Evolutionary conservation across 2,113 vertebrate genomes (phyloP), one percentile per base, ranked within the genome.

Genomic region (Cebidichthys violaceus): DNA sequence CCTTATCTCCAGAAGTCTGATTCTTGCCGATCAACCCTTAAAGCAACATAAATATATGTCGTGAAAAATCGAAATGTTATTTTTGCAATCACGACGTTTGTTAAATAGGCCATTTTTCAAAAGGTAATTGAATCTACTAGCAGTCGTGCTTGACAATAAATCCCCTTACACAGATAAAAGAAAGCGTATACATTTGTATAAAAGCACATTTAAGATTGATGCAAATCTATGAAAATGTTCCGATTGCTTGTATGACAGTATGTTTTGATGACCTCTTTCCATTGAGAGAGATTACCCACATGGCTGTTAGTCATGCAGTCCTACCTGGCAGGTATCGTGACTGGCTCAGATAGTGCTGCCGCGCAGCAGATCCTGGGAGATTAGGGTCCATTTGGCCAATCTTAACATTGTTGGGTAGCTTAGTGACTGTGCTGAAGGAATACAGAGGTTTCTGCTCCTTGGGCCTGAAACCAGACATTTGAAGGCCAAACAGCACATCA

Each of bases 271-370:
- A 41, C 2, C 4, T 67, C 20, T 43, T 52, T 50, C 37, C 65
- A 39, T 17, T 10, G 13, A 62, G 57, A 8, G 27, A 57, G 7
- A 60, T 66, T 11, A 39, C 50, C 52, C 4, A 0, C 24, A 1
- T 47, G 14, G n/a, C 22, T 45, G 37, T 69, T 59, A 22, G n/a
- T 50, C 31, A 17, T 22, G 47, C 6, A 8, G 41, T 57, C 94
- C 94, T 94, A 99, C 98, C 98, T 83, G 98, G 98, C 62, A 99
- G 90, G 24, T 99, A 99, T 85, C 98, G 95, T 55, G 98, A 97
- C 75, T 99, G 98, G 84, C 94, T 96, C 86, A 99, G 92, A 86
- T 99, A 99, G 94, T 99, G 98, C 79, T 98, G 97, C 86, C 97
- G 96, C 66, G 97, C 96, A 27, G 97, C 95, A 72, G 95, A 90